These are phyloP conservation scores for Phycodurus eques DNA, from an alignment of 2,113 vertebrate genomes.

Conservation along the genomic window DNA sequence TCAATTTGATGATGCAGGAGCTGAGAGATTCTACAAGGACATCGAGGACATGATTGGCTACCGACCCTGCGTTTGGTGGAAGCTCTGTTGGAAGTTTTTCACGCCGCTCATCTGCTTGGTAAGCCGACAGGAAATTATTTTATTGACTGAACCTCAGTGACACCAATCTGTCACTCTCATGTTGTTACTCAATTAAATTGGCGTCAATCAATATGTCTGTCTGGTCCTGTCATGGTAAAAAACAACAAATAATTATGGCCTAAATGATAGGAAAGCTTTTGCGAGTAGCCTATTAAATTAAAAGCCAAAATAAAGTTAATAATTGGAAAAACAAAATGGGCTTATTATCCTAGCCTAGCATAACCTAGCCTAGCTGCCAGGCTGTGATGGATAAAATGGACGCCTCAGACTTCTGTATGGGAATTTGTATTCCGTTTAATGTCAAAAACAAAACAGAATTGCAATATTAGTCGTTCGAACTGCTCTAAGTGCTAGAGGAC, in stretches of 20 bases:
- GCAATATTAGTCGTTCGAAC: too few relatives aligned
- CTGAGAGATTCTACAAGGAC: slow-evolving; percentile 84
- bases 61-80: slow-evolving; percentile 85
- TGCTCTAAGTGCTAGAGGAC: too few relatives aligned
- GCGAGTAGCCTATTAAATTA: neutral
- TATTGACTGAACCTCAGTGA: neutral
- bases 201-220: neutral
- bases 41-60: slow-evolving; percentile 93
- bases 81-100: slow-evolving; percentile 85
- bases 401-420: too few relatives aligned
- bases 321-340: neutral
- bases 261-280: neutral
- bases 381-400: neutral
- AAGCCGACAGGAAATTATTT: slow-evolving; percentile 36
- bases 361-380: neutral
- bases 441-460: too few relatives aligned
- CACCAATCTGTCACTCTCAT: neutral
- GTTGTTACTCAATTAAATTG: neutral
- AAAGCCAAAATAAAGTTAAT: neutral
- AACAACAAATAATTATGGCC: neutral
- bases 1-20: slow-evolving; percentile 66
- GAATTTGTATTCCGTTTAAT: too few relatives aligned
- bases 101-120: slow-evolving; percentile 87
- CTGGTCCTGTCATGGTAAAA: neutral
- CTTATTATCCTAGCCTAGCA: neutral